Conservation (phyloP, 2,113 vertebrate genomes). For the Dicentrarchus labrax region DNA sequence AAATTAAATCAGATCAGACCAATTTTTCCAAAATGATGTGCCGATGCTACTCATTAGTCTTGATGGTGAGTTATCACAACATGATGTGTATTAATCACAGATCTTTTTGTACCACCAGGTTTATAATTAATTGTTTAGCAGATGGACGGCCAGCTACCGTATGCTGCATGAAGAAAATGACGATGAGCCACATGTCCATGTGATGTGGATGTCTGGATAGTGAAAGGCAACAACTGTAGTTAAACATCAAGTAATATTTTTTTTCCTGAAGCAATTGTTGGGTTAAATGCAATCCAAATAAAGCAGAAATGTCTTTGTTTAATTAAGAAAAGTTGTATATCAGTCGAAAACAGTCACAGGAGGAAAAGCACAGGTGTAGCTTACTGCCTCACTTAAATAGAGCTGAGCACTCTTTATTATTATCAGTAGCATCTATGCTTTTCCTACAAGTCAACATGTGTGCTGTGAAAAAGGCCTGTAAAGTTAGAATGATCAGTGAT, state of each 20-base stretch:
- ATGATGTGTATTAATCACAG: not conserved
- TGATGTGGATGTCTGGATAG: not conserved
- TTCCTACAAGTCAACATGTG: not conserved
- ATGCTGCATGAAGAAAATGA: not conserved
- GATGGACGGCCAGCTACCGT: not conserved
- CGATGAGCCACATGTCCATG: conserved; percentile 14
- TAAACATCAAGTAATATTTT: not conserved
- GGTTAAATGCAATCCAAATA: not conserved
- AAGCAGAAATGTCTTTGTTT: not conserved
- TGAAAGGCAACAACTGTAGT: not conserved
- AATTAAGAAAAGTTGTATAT: not conserved
- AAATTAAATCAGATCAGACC: conserved; percentile 8
- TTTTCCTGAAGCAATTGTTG: not conserved
- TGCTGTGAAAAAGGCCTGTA: not conserved
- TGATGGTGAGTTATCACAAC: not conserved
- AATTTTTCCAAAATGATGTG: not conserved
- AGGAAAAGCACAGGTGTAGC: not conserved
- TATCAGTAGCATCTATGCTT: not conserved
- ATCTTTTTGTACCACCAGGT: not conserved
- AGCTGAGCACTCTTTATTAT: not conserved
- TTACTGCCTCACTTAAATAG: not conserved
- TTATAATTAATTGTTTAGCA: not conserved
- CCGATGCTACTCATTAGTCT: not conserved
- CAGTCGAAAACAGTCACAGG: not conserved
- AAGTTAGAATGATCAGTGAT: not conserved